Percentiles rank a stretch among this genome's conserved stretches.
These are phyloP conservation scores for Hydrochoerus hydrochaeris DNA, from an alignment of 2,113 vertebrate genomes.

Conservation along the genomic window DNA sequence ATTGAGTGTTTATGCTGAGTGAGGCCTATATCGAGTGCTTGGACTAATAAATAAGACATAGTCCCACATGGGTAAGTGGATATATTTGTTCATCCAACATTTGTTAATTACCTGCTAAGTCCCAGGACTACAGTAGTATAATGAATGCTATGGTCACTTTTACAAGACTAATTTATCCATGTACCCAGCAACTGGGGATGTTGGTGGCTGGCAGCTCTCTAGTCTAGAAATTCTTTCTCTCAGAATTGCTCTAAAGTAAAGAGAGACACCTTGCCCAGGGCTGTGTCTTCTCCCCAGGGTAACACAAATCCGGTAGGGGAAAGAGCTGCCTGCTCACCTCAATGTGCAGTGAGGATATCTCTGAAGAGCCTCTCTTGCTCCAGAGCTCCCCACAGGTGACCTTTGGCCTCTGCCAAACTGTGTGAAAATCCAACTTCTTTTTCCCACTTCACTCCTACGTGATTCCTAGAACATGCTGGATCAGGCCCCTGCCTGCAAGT, in stretches of 20 bases:
- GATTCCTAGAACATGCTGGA: neutral
- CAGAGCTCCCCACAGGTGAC: neutral
- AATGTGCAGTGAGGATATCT: neutral
- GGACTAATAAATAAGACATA: slow-evolving; percentile 8
- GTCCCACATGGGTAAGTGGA: neutral
- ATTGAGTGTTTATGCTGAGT: neutral
- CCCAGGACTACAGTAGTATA: no score
- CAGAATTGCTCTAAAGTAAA: neutral
- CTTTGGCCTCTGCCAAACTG: neutral
- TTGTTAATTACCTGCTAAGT: neutral
- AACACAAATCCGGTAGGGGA: neutral
- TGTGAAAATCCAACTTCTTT: neutral
- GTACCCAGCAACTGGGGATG: neutral
- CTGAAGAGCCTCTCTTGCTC: neutral
- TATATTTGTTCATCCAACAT: neutral
- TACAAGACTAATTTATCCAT: neutral
- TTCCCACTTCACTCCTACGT: neutral
- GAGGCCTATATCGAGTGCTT: neutral
- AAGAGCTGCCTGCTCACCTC: neutral
- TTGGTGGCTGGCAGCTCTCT: neutral
- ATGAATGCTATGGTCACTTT: neutral
- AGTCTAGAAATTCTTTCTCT: neutral
- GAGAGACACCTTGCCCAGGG: neutral
- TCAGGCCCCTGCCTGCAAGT: no score
- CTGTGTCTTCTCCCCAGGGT: neutral